A percentile compares a stretch with the other conserved stretches of the same genome.
These are phyloP conservation scores for Leptopilina clavipes DNA, from an alignment of 1,140 invertebrate species.

Conservation along the genomic window DNA sequence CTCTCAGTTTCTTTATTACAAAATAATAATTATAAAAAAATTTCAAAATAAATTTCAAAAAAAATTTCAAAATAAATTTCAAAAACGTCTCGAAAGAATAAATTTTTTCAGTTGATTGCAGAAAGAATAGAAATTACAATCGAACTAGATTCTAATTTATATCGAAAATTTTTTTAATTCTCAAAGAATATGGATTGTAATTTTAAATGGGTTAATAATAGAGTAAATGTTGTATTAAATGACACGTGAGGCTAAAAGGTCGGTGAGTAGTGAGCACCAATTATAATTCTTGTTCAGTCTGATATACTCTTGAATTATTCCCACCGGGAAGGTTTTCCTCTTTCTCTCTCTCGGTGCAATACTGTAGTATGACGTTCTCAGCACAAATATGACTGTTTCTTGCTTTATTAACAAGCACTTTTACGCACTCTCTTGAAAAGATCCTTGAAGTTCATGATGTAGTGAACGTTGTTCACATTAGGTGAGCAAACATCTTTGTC, in stretches of 20 bases:
- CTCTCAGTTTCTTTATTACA: neutral
- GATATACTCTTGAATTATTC: slow-evolving; percentile 32
- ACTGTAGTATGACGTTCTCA: too few relatives aligned
- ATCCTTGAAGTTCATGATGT: slow-evolving; percentile 46
- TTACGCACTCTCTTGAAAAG: slow-evolving; percentile 37
- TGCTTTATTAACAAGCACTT: slow-evolving; percentile 25
- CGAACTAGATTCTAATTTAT: too few relatives aligned
- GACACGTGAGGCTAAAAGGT: slow-evolving; percentile 3
- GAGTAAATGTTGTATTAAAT: slow-evolving; percentile 12
- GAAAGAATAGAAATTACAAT: too few relatives aligned
- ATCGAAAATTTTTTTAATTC: too few relatives aligned
- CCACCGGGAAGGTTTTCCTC: neutral
- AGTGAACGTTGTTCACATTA: slow-evolving; percentile 44
- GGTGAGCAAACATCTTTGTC: slow-evolving; percentile 8
- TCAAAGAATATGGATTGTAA: neutral
- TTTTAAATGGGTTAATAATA: slow-evolving; percentile 10
- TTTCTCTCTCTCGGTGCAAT: neutral
- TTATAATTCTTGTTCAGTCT: slow-evolving; percentile 1
- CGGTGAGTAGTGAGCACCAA: slow-evolving; percentile 9
- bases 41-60: too few relatives aligned
- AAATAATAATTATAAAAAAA: too few relatives aligned
- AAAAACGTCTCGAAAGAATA: too few relatives aligned
- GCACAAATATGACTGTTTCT: neutral
- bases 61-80: too few relatives aligned
- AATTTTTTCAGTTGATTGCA: too few relatives aligned